Conservation (phyloP, 2,113 vertebrate genomes). For the Phrynosoma blainvillii region DNA sequence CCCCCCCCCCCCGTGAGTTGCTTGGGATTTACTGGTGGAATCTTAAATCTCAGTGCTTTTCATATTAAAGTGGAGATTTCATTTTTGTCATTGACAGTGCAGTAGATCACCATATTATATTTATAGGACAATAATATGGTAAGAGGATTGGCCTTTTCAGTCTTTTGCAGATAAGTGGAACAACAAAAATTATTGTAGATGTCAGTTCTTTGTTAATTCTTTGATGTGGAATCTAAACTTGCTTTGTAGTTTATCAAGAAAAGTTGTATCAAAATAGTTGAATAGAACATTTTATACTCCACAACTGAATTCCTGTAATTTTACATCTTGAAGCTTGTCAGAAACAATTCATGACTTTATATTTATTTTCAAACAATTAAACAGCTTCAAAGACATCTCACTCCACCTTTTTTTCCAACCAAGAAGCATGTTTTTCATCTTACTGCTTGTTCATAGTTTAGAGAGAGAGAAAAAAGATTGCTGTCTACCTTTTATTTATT, state of each 20-base stretch:
- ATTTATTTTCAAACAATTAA: background rate
- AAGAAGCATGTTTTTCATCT: background rate
- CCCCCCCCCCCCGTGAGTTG: too few species aligned
- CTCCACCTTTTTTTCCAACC: background rate
- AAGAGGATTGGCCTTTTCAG: background rate
- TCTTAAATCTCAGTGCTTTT: constrained; percentile 1
- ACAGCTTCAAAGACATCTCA: background rate
- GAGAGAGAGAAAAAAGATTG: background rate
- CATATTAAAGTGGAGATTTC: background rate
- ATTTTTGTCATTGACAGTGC: background rate
- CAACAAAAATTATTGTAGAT: background rate
- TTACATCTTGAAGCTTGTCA: background rate
- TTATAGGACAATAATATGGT: background rate
- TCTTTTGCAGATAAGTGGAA: background rate
- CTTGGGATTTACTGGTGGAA: background rate
- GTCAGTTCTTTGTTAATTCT: background rate
- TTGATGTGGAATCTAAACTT: background rate
- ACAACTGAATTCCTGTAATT: too few species aligned
- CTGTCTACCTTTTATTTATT: background rate
- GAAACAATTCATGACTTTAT: background rate
- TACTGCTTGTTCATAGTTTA: background rate
- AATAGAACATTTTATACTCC: background rate
- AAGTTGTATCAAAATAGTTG: background rate
- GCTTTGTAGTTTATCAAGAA: background rate
- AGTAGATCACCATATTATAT: background rate